Evolutionary conservation across 2,113 vertebrate species (phyloP).

Genomic region (Python bivittatus): DNA sequence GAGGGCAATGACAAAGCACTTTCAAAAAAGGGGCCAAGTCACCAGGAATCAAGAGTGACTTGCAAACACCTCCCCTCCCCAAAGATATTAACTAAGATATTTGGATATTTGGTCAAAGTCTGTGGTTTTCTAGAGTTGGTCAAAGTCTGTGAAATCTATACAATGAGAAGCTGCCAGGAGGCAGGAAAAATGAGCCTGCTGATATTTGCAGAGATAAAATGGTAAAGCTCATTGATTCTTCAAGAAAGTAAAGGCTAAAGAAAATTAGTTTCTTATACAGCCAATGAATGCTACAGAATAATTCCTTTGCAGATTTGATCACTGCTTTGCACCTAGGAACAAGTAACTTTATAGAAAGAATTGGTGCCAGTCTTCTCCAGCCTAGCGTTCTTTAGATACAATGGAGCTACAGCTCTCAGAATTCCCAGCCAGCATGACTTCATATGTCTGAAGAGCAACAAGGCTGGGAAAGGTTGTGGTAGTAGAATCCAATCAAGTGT

Average conservation of each 20-base stretch:
- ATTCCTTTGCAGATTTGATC: neutral
- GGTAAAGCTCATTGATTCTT: neutral
- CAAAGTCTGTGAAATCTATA: neutral
- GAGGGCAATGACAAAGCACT: neutral
- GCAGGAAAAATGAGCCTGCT: slow-evolving; percentile 22
- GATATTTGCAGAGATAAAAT: slow-evolving; percentile 32
- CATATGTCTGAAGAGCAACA: neutral
- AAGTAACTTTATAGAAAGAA: slow-evolving; percentile 5
- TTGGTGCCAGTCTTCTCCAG: neutral
- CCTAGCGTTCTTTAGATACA: neutral
- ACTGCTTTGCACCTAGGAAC: neutral
- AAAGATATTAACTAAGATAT: neutral
- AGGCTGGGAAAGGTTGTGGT: neutral
- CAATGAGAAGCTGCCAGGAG: neutral
- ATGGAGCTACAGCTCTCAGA: neutral
- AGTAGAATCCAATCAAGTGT: neutral
- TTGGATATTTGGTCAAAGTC: neutral
- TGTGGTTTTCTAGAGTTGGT: neutral
- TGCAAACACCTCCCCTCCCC: neutral
- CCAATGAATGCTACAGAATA: neutral
- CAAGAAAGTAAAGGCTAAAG: slow-evolving; percentile 23
- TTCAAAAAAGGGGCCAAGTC: neutral
- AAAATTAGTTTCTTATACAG: neutral
- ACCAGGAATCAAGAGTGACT: neutral
- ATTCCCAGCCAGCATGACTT: neutral